Conservation (phyloP, 1,140 invertebrate species). For the Stenopsyche tienmushanensis region DNA sequence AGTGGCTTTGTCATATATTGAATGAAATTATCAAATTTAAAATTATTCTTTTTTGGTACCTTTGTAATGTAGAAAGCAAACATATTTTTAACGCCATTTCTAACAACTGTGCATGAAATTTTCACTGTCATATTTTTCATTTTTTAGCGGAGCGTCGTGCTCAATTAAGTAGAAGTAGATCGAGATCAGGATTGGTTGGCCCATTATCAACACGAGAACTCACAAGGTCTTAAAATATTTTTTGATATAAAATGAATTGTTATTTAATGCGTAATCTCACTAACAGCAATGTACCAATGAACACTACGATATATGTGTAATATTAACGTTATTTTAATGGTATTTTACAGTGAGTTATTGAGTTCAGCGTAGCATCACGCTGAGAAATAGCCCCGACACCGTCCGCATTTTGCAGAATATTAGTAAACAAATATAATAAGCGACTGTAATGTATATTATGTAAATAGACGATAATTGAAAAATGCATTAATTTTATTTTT, state of each 20-base stretch:
- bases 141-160: conserved; percentile 79
- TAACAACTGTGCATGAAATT: too few relatives aligned
- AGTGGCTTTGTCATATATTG: too few relatives aligned
- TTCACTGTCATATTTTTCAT: too few relatives aligned
- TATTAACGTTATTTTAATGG: background rate
- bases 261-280: background rate
- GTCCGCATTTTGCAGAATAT: too few relatives aligned
- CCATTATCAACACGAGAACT: conserved; percentile 51
- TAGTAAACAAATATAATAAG: background rate
- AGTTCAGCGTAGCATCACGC: background rate
- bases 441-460: background rate
- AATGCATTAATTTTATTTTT: too few relatives aligned
- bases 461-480: too few relatives aligned
- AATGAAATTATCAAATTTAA: too few relatives aligned
- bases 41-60: too few relatives aligned
- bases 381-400: background rate
- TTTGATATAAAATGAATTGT: background rate
- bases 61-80: too few relatives aligned
- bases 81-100: too few relatives aligned
- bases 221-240: conserved; percentile 47
- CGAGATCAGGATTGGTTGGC: conserved; percentile 71
- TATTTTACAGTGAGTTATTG: conserved; percentile 8
- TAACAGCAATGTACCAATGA: too few relatives aligned
- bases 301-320: too few relatives aligned
- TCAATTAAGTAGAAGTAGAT: conserved; percentile 81